Base-by-base conservation (phyloP, 2,113 vertebrate genomes). In the Saccopteryx leptura region DNA sequence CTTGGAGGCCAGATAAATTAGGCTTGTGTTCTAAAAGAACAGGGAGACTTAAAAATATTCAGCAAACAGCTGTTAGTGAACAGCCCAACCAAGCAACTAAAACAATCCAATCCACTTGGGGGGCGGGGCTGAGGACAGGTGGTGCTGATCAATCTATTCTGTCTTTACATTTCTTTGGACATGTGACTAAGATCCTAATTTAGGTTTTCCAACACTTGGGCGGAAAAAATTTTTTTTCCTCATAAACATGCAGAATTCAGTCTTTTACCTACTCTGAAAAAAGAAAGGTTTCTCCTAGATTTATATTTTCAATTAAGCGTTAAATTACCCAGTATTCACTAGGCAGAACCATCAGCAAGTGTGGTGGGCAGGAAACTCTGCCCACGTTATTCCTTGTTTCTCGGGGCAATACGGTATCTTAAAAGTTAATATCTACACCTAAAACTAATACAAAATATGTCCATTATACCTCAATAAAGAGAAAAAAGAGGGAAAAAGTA, bases 11-110 rank as follows among this genome's bases (percentile, higher is more conserved):
- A 28, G 97, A 97, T 93, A 96, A 93, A 86, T 82, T 66, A 94
- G 95, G 89, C 92, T 93, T 96, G 91, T 97, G 75, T 79, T 94
- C 78, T 72, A 60, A 80, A 97, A 95, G 97, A 96, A 97, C 95
- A 95, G 96, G 95, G 96, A 92, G 56, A 96, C 79, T 97, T 97
- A 97, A 96, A 89, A 95, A 88, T 93, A 95, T 4, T 90, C 93
- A 84, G 65, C 94, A 81, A 21, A 50, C 93, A 97, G 90, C 96
- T 88, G 95, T 95, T 95, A 63, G 75, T 31, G 69, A 96, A 88
- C 74, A 96, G 69, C 60, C 71, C 86, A 61, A 90, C 56, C 68
- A 84, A 92, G 89, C 80, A 66, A 94, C 91, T 69, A 21, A 93
- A 94, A 96, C 94, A 96, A 97, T 69, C 79, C 91, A 60, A 54